phyloP scores from a whole-genome alignment of 2,113 vertebrate species.

The Sylvilagus bachmani region DNA sequence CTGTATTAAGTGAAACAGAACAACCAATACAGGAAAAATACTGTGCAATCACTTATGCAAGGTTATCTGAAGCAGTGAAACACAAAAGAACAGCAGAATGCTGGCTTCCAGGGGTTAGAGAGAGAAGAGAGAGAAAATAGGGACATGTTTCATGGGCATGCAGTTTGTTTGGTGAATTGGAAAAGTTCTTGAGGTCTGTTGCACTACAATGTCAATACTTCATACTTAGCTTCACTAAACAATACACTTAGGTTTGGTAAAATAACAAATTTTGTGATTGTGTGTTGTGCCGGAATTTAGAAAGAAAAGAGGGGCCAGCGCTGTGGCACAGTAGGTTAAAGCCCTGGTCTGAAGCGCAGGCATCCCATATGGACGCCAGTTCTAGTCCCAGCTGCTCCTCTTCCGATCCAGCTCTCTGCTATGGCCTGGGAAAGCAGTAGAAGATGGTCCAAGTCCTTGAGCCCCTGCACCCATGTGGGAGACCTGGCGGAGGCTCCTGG shows the following conservation, averaged over 20 bases:
- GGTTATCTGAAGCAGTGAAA: not conserved
- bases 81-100: not conserved
- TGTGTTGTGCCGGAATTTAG: not conserved
- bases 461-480: too few species aligned
- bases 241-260: not conserved
- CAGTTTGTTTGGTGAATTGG: not conserved
- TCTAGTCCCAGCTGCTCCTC: too few species aligned
- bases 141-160: not conserved
- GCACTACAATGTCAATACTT: not conserved
- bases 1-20: not conserved
- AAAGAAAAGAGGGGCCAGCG: not conserved
- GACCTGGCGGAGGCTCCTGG: too few species aligned
- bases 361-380: too few species aligned
- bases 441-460: too few species aligned
- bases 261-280: not conserved
- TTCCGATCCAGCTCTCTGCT: too few species aligned
- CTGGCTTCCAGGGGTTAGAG: too few species aligned
- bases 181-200: not conserved
- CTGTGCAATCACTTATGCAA: rapidly evolving
- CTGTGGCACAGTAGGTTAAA: too few species aligned
- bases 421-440: too few species aligned
- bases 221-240: not conserved
- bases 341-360: too few species aligned
- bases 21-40: not conserved
- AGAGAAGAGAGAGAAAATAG: not conserved